phyloP scores from a whole-genome alignment of 2,113 vertebrate genomes.

The Hippopotamus amphibius region DNA sequence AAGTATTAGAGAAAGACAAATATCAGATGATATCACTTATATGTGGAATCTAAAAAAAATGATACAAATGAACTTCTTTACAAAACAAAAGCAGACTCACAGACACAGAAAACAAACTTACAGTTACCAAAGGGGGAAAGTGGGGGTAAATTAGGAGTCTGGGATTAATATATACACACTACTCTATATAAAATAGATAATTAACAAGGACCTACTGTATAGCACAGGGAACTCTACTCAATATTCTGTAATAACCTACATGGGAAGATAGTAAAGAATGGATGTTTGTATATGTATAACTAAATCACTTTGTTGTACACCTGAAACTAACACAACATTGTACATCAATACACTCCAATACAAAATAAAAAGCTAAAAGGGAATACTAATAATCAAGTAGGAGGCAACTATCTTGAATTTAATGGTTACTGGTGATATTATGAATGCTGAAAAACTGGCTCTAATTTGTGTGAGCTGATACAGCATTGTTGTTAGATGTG shows the following conservation, averaged over 20 bases:
- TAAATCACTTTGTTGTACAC: not conserved
- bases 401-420: not conserved
- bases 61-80: not conserved
- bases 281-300: not conserved
- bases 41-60: not conserved
- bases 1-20: not conserved
- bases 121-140: not conserved
- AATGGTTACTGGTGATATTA: not conserved
- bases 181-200: not conserved
- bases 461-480: not conserved
- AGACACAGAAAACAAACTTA: not conserved
- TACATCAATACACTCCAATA: not conserved
- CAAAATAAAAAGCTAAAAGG: not conserved
- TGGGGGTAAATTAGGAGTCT: not conserved
- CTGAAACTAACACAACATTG: not conserved
- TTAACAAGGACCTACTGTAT: not conserved
- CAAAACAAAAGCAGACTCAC: not conserved
- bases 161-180: not conserved
- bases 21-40: not conserved
- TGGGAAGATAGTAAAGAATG: not conserved
- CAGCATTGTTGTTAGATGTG: not conserved
- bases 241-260: not conserved
- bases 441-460: not conserved
- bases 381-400: too few species aligned
- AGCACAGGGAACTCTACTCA: not conserved